Base-by-base conservation (phyloP, 2,797 vertebrate genomes). In the Sciurus vulgaris region DNA sequence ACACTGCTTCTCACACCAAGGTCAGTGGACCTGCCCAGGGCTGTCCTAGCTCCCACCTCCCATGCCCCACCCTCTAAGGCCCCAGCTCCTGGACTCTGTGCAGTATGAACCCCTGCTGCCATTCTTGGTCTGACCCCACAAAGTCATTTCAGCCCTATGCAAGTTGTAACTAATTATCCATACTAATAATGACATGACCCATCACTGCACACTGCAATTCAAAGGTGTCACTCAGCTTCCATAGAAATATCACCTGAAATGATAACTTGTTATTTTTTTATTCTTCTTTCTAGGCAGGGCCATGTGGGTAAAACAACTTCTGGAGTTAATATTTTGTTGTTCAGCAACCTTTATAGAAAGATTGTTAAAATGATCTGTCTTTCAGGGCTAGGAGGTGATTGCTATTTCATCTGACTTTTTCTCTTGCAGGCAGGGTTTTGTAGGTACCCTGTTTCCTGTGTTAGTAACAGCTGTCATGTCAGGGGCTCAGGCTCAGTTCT, bases 381-480 rank as follows among this genome's bases (percentile, higher is more conserved):
- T 38, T 38, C 38, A 38, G 38, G 38, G 38, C 38, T 38, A 38
- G 38, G 38, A 38, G 38, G 38, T 38, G 38, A 38, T 38, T 38
- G 38, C 38, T 38, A 3, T 38, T 38, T 38, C 38, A 38, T 38
- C 38, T 38, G 38, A 38, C 38, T 38, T 38, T 35, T 72, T 72
- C 33, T 54, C 30, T 63, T 41, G 0, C 1, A 47, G 54, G 18
- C 20, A 15, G 26, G 51, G 15, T 4, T 7, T 24, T 38, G 22
- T 47, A 7, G 8, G 24, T 5, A 38, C 14, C 13, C 28, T 22
- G 3, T 9, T 69, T 63, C 11, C 20, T 38, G 1, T 9, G 41
- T 67, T 1, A 38, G 12, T 15, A 1, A 6, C 26, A 33, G 47
- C n/a, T 22, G 56, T 24, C 22, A 5, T 8, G 0, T 22, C n/a